Evolutionary conservation across 2,797 vertebrate species (phyloP).

Genomic region (Aplochiton taeniatus): DNA sequence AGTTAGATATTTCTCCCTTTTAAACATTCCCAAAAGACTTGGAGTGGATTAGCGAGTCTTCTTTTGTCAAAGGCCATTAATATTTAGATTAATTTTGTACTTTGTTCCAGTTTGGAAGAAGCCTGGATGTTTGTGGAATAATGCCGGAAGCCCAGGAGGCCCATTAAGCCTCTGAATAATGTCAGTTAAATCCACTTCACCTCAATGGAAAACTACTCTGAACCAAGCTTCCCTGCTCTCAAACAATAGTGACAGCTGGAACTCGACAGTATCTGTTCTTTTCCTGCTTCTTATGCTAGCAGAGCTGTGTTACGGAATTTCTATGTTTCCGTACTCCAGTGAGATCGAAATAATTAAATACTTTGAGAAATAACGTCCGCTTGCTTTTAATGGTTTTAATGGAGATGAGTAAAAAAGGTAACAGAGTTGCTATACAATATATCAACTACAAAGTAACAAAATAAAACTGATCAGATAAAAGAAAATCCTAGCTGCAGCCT

Average conservation of each 20-base stretch:
- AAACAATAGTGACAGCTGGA: slow-evolving; percentile 44
- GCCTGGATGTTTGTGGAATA: slow-evolving; percentile 45
- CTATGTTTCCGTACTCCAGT: too few relatives aligned
- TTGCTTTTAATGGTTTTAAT: too few relatives aligned
- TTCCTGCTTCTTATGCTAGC: slow-evolving; percentile 29
- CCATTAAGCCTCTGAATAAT: slow-evolving; percentile 53
- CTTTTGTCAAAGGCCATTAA: slow-evolving; percentile 44
- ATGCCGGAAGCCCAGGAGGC: slow-evolving; percentile 49
- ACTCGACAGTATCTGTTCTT: neutral
- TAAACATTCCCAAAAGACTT: too few relatives aligned
- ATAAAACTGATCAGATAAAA: too few relatives aligned
- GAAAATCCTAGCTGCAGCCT: too few relatives aligned
- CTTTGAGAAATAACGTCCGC: too few relatives aligned
- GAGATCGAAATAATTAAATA: too few relatives aligned
- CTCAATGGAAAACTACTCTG: slow-evolving; percentile 15
- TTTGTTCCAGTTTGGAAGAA: slow-evolving; percentile 48
- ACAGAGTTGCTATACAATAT: too few relatives aligned
- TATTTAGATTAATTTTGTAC: slow-evolving; percentile 59
- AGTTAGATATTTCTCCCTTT: too few relatives aligned
- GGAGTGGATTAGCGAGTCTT: slow-evolving; percentile 25
- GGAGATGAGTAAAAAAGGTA: too few relatives aligned
- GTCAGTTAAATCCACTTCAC: slow-evolving; percentile 50
- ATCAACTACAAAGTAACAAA: too few relatives aligned
- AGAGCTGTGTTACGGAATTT: too few relatives aligned
- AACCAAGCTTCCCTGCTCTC: slow-evolving; percentile 29